Percentiles rank a stretch among this genome's conserved stretches.
These are phyloP conservation scores for Enhydra lutris DNA, from an alignment of 2,113 vertebrate genomes.

Conservation along the genomic window DNA sequence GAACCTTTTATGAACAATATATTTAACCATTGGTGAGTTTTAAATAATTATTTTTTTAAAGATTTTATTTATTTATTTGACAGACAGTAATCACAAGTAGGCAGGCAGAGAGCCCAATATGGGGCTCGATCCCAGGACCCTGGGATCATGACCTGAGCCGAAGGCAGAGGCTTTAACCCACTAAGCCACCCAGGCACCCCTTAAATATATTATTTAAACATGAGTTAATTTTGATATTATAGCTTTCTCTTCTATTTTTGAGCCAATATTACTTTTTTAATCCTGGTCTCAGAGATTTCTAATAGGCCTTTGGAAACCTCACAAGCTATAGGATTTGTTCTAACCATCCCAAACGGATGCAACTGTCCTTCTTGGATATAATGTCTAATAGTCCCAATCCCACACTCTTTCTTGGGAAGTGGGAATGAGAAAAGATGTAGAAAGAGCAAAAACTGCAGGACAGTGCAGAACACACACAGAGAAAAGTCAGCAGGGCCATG, in stretches of 20 bases:
- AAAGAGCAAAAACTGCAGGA: neutral
- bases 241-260: neutral
- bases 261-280: neutral
- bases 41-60: neutral
- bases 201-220: neutral
- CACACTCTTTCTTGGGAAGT: neutral
- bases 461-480: neutral
- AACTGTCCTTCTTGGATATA: neutral
- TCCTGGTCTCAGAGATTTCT: neutral
- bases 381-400: neutral
- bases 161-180: no score
- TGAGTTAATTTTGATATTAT: neutral
- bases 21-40: neutral
- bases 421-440: neutral
- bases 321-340: neutral
- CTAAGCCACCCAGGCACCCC: no score
- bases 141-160: no score
- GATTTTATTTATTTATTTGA: no score
- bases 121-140: no score
- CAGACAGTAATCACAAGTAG: no score
- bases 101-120: no score
- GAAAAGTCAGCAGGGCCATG: neutral
- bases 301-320: neutral
- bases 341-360: neutral
- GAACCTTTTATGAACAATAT: neutral